A percentile compares a stretch with the other conserved stretches of the same genome.
phyloP scores from a whole-genome alignment of 2,797 vertebrate genomes.

The Rhabdophis nuchalis region DNA sequence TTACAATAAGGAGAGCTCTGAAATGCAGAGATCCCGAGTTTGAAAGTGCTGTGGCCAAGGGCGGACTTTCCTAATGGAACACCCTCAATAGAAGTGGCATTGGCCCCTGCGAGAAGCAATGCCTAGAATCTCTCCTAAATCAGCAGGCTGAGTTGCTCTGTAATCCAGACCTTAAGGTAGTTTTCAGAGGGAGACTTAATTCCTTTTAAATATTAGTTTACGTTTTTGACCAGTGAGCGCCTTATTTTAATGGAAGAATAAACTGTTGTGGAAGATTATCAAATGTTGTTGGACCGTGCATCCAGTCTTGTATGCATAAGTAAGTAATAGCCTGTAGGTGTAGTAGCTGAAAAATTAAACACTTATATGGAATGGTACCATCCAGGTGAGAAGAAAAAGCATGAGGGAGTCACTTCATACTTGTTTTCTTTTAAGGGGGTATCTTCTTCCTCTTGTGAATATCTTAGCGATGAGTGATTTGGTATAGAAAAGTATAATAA shows the following conservation, averaged over 20 bases:
- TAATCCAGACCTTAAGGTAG: neutral
- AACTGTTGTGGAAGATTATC: neutral
- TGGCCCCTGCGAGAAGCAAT: neutral
- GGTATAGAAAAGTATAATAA: neutral
- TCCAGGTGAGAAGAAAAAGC: neutral
- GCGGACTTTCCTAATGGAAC: neutral
- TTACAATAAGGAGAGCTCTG: neutral
- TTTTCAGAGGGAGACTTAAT: neutral
- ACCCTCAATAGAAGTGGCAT: neutral
- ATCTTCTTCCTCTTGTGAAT: neutral
- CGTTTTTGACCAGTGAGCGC: conserved; percentile 3
- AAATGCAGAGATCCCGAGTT: neutral
- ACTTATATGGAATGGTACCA: neutral
- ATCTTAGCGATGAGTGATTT: neutral
- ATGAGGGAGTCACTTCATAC: neutral
- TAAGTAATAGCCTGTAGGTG: neutral
- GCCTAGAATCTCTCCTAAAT: neutral
- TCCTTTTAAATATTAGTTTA: neutral
- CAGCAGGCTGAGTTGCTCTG: neutral
- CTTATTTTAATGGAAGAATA: conserved; percentile 12
- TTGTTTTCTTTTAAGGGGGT: neutral
- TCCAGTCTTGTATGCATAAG: neutral
- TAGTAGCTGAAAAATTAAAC: neutral
- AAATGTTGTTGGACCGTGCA: neutral
- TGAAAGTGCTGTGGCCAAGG: neutral